Evolutionary conservation across 2,113 vertebrate species (phyloP), one percentile per base, ranked within the genome.

Genomic region (Myocastor coypus): DNA sequence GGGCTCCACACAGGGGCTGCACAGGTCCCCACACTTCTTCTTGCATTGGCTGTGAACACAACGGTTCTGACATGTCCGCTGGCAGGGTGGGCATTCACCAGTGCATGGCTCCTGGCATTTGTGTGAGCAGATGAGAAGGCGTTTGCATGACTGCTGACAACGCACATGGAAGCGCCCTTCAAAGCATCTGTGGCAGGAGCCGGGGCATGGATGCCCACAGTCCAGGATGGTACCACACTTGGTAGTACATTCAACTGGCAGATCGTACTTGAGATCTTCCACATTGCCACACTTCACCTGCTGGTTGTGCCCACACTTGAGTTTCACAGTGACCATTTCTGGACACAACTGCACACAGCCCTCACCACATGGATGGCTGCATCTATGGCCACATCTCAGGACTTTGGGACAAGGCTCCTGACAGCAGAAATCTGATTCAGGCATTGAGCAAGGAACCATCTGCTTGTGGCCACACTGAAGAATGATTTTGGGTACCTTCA

Each of bases 1-100:
- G 28, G 99, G 99, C 89, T 99, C 99, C 0, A 94, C 96, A 3
- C 99, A 99, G 10, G 98, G 99, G 40, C 96, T 97, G 71, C 99
- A 99, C 7, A 98, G 91, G 71, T 99, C 98, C 10, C 99, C 99
- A 87, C 99, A 99, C 59, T 92, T 97, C 93, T 98, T 99, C 96
- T 96, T 98, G 96, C 99, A 99, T 59, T 96, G 97, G 68, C 99
- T 99, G 95, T 99, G 99, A 95, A 99, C 9, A 40, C 99, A 99
- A 30, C 98, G 98, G 94, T 99, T 99, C 98, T 99, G 96, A 96
- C 93, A 83, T 22, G 30, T 87, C 30, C 63, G 73, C 75, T 87
- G 92, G 92, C 92, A 93, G 63, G 92, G 92, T 20, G 92, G 92
- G 37, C 92, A 93, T 75, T 98, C 98, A 0, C 95, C 81, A 20